These are phyloP conservation scores for Tromatobia lineatoria DNA, from an alignment of 2,888 invertebrate genomes.

Conservation along the genomic window DNA sequence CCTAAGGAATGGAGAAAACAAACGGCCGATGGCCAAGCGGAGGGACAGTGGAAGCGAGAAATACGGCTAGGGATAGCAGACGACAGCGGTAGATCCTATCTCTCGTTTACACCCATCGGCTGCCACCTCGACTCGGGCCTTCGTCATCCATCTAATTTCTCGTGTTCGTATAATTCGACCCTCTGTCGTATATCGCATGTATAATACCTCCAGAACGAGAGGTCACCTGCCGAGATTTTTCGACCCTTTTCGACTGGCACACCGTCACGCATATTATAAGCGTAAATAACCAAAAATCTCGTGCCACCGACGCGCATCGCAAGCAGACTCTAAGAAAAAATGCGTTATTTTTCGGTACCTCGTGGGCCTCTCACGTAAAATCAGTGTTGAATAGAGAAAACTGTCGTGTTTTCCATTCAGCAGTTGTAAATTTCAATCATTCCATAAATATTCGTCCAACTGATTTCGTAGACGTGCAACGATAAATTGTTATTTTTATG, in stretches of 20 bases:
- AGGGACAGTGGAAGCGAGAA: slow-evolving; percentile 12
- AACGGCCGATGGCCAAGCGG: slow-evolving; percentile 55
- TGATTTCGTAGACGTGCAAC: too few species aligned
- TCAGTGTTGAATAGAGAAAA: not conserved
- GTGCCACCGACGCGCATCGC: not conserved
- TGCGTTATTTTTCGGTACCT: slow-evolving; percentile 2
- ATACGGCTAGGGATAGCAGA: slow-evolving; percentile 25
- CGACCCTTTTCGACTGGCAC: slow-evolving; percentile 44
- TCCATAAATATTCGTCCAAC: not conserved
- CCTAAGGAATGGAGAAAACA: slow-evolving; percentile 50
- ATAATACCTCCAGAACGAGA: slow-evolving; percentile 1
- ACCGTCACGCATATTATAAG: slow-evolving; percentile 54
- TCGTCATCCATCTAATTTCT: slow-evolving; percentile 75
- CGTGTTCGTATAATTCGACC: slow-evolving; percentile 29
- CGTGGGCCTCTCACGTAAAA: slow-evolving; percentile 9
- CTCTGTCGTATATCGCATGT: not conserved
- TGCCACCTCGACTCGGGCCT: slow-evolving; percentile 78
- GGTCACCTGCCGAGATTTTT: slow-evolving; percentile 32
- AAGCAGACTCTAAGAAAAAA: slow-evolving; percentile 4
- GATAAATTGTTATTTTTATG: too few species aligned
- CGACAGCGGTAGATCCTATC: slow-evolving; percentile 81
- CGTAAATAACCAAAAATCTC: slow-evolving; percentile 49
- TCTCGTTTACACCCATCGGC: slow-evolving; percentile 83
- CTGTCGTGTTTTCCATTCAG: not conserved
- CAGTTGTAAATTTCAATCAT: not conserved